Percentiles rank a stretch among this genome's conserved stretches.
phyloP scores from a whole-genome alignment of 2,797 vertebrate genomes.

The Sciurus carolinensis region DNA sequence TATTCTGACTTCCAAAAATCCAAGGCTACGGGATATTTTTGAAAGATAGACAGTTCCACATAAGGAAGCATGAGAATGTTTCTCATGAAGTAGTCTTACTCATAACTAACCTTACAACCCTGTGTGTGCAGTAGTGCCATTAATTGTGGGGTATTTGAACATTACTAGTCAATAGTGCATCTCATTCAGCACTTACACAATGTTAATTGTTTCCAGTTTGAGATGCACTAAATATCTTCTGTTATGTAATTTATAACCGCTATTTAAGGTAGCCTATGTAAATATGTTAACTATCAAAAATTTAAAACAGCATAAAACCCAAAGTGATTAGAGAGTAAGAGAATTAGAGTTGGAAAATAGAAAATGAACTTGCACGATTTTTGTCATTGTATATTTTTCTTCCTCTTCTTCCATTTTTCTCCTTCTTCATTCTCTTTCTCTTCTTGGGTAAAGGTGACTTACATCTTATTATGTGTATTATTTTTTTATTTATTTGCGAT shows the following conservation, averaged over 20 bases:
- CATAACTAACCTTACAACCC: neutral
- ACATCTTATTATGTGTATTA: neutral
- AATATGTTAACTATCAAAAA: neutral
- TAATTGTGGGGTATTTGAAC: neutral
- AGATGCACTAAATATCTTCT: neutral
- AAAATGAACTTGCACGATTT: neutral
- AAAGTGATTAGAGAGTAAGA: neutral
- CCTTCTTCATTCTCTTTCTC: neutral
- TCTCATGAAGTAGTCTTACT: neutral
- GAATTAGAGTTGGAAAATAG: neutral
- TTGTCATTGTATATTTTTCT: neutral
- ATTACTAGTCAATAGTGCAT: neutral
- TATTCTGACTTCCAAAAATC: neutral
- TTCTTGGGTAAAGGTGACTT: neutral
- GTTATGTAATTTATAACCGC: neutral
- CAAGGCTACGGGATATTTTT: neutral
- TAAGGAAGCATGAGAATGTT: neutral
- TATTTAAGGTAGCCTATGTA: neutral
- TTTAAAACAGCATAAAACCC: neutral
- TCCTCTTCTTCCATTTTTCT: neutral
- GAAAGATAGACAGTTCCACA: neutral
- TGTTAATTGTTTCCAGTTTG: constrained; percentile 2
- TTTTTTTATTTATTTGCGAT: neutral
- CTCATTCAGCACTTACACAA: neutral
- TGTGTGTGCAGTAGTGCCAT: neutral